Evolutionary conservation across 2,888 invertebrate genomes (phyloP).

Genomic region (Euphydryas editha): DNA sequence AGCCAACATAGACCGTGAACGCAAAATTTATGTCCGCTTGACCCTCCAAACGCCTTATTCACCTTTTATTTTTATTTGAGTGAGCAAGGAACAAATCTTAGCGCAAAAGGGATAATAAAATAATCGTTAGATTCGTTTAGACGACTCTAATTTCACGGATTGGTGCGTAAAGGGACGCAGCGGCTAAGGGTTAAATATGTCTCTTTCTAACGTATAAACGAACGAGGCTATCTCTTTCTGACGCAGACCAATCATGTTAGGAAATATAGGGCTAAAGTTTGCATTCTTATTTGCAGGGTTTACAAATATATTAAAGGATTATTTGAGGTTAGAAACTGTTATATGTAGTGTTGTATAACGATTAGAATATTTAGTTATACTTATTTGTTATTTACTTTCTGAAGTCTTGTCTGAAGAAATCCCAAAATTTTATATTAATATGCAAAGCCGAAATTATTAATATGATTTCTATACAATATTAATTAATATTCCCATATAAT

Average conservation of each 20-base stretch:
- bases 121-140: constrained; percentile 84
- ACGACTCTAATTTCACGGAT: constrained; percentile 83
- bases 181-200: constrained; percentile 59
- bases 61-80: constrained; percentile 84
- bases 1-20: constrained; percentile 75
- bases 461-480: no score
- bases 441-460: no score
- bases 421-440: no score
- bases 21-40: constrained; percentile 77
- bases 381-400: no score
- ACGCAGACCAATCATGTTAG: constrained; percentile 66
- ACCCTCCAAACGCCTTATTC: constrained; percentile 79
- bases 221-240: constrained; percentile 52
- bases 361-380: background rate
- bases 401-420: no score
- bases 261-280: constrained; percentile 50
- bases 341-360: background rate
- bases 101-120: constrained; percentile 83
- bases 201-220: constrained; percentile 50
- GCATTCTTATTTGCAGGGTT: constrained; percentile 70
- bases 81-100: constrained; percentile 84
- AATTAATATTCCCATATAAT: no score
- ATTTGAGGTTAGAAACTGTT: constrained; percentile 11
- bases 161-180: constrained; percentile 75
- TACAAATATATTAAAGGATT: constrained; percentile 58